phyloP scores from a whole-genome alignment of 2,888 invertebrate genomes.

The Leptura quadrifasciata region DNA sequence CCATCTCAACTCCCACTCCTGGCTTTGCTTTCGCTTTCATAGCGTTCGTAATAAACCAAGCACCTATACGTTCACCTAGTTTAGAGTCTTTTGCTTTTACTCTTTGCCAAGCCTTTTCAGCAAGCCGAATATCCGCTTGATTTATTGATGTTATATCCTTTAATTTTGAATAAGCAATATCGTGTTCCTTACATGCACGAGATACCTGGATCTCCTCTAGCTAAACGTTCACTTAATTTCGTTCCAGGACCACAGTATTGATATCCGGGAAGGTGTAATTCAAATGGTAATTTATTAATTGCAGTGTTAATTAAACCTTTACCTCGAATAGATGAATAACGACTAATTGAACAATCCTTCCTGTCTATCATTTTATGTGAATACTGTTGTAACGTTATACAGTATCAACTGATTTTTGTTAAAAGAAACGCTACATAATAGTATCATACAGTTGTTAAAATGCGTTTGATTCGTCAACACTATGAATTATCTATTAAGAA shows the following conservation, averaged over 20 bases:
- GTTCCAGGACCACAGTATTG: slow-evolving; percentile 59
- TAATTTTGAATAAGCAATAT: slow-evolving; percentile 62
- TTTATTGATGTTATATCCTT: slow-evolving; percentile 57
- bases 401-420: background rate
- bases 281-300: slow-evolving; percentile 51
- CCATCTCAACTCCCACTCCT: slow-evolving; percentile 56
- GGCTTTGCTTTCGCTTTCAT: slow-evolving; percentile 62
- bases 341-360: no score
- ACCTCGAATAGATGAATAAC: no score
- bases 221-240: slow-evolving; percentile 58
- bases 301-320: slow-evolving; percentile 46
- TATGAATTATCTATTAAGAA: slow-evolving; percentile 9
- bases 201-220: slow-evolving; percentile 66
- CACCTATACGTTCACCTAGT: slow-evolving; percentile 64
- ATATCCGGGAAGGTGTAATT: slow-evolving; percentile 49
- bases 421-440: background rate
- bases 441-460: background rate
- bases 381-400: background rate
- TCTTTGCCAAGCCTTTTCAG: slow-evolving; percentile 62
- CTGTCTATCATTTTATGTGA: background rate
- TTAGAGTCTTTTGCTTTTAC: slow-evolving; percentile 43
- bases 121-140: slow-evolving; percentile 65
- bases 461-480: slow-evolving; percentile 12
- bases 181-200: slow-evolving; percentile 65
- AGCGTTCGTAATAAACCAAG: slow-evolving; percentile 58